A percentile compares a stretch with the other conserved stretches of the same genome.
Conservation (phyloP, 1,140 invertebrate genomes). For the Pogonognathellus flavescens region DNA sequence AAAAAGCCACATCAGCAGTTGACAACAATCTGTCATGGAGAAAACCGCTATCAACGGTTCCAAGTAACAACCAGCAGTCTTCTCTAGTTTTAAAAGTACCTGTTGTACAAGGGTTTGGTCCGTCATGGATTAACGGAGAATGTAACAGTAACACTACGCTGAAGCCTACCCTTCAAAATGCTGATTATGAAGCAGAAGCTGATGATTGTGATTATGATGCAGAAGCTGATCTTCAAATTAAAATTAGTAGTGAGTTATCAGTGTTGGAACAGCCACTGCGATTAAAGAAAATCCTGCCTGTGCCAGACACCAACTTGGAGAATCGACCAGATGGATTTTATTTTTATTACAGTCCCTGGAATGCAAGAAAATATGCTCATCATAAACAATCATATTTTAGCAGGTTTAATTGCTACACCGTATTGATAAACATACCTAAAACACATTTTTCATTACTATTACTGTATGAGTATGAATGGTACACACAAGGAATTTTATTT, state of each 20-base stretch:
- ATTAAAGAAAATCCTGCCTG: neutral
- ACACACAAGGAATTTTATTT: no score
- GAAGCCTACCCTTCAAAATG: neutral
- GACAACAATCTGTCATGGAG: no score
- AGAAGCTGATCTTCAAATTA: neutral
- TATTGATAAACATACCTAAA: neutral
- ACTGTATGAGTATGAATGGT: no score
- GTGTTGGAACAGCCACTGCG: neutral
- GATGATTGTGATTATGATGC: no score
- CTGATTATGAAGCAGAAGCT: neutral
- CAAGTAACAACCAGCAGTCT: neutral
- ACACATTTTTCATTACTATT: neutral
- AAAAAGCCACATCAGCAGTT: no score
- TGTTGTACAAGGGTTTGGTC: neutral
- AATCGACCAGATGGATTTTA: neutral
- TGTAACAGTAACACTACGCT: neutral
- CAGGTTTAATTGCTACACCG: neutral
- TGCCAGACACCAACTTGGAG: neutral
- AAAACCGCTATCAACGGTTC: neutral
- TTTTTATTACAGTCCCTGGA: neutral
- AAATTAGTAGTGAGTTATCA: neutral
- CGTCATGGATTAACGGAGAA: neutral
- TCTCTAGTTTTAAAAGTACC: neutral
- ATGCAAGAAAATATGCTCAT: conserved; percentile 5
- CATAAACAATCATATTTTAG: neutral